Evolutionary conservation across 2,888 invertebrate species (phyloP), one percentile per base, ranked within the genome.

Genomic region (Microplitis deprimator): DNA sequence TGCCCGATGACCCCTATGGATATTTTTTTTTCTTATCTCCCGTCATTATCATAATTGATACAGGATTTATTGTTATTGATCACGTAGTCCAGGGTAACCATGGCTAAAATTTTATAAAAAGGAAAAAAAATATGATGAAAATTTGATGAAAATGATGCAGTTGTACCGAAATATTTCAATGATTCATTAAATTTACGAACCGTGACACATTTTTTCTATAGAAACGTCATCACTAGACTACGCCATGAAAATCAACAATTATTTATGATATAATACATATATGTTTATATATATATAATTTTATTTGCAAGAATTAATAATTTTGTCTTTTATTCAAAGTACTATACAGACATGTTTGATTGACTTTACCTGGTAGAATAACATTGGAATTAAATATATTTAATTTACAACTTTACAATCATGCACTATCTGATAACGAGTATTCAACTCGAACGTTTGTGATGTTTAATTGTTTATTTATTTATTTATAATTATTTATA

Each of bases 361-460:
- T 67, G 13, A 29, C n/a, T 38, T 6, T 17, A 20, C 29, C 64
- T 17, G 38, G 64, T 38, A n/a, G 67, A 67, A 67, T 67, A 39
- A 38, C 13, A 10, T 29, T 67, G 67, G 38, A n/a, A 67, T 67
- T 67, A 67, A 38, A 64, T 64, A 64, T 64, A n/a, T 41, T 38
- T 7, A 65, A 67, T 71, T 59, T 39, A 70, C 40, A 75, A 61
- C n/a, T 40, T 16, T 29, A 61, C 10, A 17, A 16, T 61, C 81
- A 83, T 82, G 77, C 73, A 81, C 81, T 82, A 82, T 80, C 73
- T 76, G 77, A 77, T 77, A 75, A 76, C 61, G 50, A 79, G 50
- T 50, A 50, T 50, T 50, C 10, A 50, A 8, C 50, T 50, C 10
- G 4, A 50, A 50, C 13, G 50, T 13, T 50, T 50, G 50, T 50